Evolutionary conservation across 2,888 invertebrate genomes (phyloP).

Genomic region (Stenodera caucasica): DNA sequence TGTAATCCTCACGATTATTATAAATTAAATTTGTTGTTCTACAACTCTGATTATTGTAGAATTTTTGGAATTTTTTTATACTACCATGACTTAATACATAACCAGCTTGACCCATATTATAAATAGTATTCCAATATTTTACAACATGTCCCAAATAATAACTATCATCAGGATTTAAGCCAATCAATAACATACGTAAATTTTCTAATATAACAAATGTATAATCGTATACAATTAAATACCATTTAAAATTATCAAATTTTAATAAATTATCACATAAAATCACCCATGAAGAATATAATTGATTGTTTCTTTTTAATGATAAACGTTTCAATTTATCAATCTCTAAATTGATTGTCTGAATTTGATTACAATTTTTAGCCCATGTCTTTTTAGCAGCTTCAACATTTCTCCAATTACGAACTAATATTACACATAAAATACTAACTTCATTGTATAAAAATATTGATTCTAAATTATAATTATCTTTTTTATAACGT

Average conservation of each 20-base stretch:
- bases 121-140: slow-evolving; percentile 59
- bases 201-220: slow-evolving; percentile 62
- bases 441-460: slow-evolving; percentile 51
- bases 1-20: slow-evolving; percentile 63
- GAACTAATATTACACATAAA: slow-evolving; percentile 57
- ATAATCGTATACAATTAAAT: slow-evolving; percentile 60
- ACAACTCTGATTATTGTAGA: slow-evolving; percentile 46
- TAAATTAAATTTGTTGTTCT: slow-evolving; percentile 54
- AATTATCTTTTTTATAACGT: slow-evolving; percentile 39
- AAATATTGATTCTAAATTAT: slow-evolving; percentile 43
- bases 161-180: slow-evolving; percentile 52
- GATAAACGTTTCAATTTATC: slow-evolving; percentile 38
- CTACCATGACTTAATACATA: slow-evolving; percentile 59
- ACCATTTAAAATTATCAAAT: slow-evolving; percentile 54
- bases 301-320: slow-evolving; percentile 30
- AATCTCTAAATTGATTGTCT: slow-evolving; percentile 38
- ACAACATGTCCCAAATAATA: slow-evolving; percentile 62
- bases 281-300: slow-evolving; percentile 47
- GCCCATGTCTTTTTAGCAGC: slow-evolving; percentile 51
- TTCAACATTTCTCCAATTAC: slow-evolving; percentile 52
- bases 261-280: slow-evolving; percentile 45
- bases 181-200: slow-evolving; percentile 58
- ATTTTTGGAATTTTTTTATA: slow-evolving; percentile 31
- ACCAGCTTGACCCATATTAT: slow-evolving; percentile 61
- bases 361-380: slow-evolving; percentile 47